Percentiles rank a stretch among this genome's conserved stretches.
phyloP scores from a whole-genome alignment of 2,888 invertebrate genomes.

The Drosophila algonquin region DNA sequence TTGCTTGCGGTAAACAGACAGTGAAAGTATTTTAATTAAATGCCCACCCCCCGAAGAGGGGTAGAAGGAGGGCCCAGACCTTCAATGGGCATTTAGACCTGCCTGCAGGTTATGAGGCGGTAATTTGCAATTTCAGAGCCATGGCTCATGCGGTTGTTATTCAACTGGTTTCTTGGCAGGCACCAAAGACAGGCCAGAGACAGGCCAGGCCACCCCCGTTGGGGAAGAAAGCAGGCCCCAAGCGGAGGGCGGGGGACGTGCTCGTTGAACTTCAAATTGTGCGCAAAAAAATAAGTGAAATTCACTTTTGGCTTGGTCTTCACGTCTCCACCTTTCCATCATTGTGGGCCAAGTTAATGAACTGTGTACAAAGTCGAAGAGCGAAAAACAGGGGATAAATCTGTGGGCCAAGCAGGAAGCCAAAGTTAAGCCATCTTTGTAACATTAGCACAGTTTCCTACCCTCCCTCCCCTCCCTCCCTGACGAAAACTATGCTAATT shows the following conservation, averaged over 20 bases:
- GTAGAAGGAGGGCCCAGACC: not conserved
- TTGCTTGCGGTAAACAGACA: conserved; percentile 47
- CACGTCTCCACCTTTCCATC: conserved; percentile 8
- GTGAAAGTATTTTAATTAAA: conserved; percentile 75
- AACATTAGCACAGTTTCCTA: conserved; percentile 67
- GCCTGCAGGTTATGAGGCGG: conserved; percentile 67
- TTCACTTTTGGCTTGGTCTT: conserved; percentile 55
- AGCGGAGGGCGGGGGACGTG: conserved; percentile 9
- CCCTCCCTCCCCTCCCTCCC: not conserved
- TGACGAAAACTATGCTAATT: conserved; percentile 67
- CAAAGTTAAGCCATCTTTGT: conserved; percentile 43
- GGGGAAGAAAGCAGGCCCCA: not conserved
- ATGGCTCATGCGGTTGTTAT: conserved; percentile 63
- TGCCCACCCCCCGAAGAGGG: conserved; percentile 25
- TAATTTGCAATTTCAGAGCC: conserved; percentile 75
- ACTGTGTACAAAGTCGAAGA: conserved; percentile 30
- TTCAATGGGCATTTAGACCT: conserved; percentile 47
- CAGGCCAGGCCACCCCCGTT: conserved; percentile 47
- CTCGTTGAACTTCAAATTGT: conserved; percentile 75
- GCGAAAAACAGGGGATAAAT: conserved; percentile 15
- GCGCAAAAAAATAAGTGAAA: conserved; percentile 68
- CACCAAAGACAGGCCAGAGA: not conserved
- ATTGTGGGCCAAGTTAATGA: conserved; percentile 66
- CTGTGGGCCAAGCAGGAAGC: conserved; percentile 57
- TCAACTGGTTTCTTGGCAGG: conserved; percentile 76